These are phyloP conservation scores for Tragelaphus buxtoni DNA, from an alignment of 2,113 vertebrate species.

Conservation along the genomic window DNA sequence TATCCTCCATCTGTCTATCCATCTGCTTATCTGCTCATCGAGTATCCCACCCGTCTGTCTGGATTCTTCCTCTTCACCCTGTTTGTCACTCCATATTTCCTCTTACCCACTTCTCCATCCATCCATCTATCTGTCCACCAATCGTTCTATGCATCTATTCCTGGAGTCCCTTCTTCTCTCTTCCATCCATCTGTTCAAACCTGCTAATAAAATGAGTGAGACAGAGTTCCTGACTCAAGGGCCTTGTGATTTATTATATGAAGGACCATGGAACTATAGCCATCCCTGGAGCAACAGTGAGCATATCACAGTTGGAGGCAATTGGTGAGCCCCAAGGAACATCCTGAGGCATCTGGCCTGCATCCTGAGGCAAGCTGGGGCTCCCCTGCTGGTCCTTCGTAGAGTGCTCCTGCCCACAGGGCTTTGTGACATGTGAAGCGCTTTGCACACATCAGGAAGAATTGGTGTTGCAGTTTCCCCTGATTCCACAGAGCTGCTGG, in stretches of 20 bases:
- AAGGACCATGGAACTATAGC: neutral
- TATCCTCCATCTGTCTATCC: neutral
- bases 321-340: neutral
- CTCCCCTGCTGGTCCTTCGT: neutral
- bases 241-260: neutral
- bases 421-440: neutral
- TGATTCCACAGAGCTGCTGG: neutral
- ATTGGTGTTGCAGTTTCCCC: accelerated
- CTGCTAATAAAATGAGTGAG: neutral
- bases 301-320: neutral
- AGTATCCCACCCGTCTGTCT: neutral
- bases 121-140: neutral
- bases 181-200: neutral
- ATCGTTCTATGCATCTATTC: neutral
- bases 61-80: neutral
- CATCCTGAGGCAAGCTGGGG: neutral
- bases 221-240: neutral
- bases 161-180: neutral
- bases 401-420: neutral
- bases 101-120: neutral
- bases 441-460: accelerated
- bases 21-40: neutral
- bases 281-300: neutral
- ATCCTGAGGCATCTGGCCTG: neutral
- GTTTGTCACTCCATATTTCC: neutral